Conservation (phyloP, 1,140 invertebrate species). For the Solen grandis region DNA sequence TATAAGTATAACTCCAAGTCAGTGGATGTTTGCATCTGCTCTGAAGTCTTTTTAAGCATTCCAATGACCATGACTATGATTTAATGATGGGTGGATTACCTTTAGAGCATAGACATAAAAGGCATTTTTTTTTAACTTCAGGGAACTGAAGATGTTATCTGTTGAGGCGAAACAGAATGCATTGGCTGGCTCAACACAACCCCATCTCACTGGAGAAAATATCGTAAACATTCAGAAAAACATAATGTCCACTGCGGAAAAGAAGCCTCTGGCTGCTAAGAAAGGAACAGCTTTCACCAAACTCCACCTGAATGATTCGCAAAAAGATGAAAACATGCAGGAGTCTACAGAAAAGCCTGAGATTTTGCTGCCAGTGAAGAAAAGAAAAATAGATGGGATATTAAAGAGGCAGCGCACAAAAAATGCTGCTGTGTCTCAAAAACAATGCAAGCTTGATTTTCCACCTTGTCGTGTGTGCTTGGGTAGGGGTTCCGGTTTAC, state of each 20-base stretch:
- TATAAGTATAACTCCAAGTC: no score
- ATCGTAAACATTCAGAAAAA: not conserved
- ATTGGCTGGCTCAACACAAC: no score
- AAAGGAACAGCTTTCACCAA: constrained; percentile 28
- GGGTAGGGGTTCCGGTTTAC: constrained; percentile 37
- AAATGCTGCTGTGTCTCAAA: constrained; percentile 42
- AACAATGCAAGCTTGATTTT: constrained; percentile 51
- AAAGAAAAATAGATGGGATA: constrained; percentile 32
- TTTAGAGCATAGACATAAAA: no score
- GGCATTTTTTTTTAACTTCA: no score
- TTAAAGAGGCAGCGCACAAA: constrained; percentile 38
- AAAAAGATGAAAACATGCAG: not conserved
- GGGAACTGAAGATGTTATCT: no score
- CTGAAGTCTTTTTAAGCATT: no score
- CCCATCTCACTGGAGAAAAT: constrained; percentile 2
- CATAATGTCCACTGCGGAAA: not conserved
- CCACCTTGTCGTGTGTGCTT: constrained; percentile 50
- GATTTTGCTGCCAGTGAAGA: constrained; percentile 37
- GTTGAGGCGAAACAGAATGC: no score
- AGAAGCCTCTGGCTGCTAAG: constrained; percentile 11
- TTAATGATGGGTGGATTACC: no score
- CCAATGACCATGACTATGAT: no score
- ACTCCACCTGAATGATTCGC: not conserved
- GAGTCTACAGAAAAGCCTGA: not conserved
- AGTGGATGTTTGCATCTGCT: no score